phyloP scores from a whole-genome alignment of 2,888 invertebrate genomes.

The Abrostola tripartita region DNA sequence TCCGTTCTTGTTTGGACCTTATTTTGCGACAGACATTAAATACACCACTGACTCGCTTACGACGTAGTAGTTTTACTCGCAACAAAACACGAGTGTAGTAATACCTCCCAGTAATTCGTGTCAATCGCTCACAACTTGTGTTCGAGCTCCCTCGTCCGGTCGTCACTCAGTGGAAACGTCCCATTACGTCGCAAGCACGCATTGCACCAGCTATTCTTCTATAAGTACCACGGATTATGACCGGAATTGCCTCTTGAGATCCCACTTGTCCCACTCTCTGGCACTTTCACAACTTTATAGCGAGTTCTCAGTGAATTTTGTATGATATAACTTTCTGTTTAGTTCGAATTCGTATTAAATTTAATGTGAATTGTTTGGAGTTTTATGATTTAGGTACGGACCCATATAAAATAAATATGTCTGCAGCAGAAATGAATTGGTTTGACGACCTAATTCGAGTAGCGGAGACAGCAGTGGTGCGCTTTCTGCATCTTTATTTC shows the following conservation, averaged over 20 bases:
- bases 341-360: conserved; percentile 21
- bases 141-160: conserved; percentile 66
- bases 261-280: conserved; percentile 62
- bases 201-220: conserved; percentile 79
- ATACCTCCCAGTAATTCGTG: conserved; percentile 3
- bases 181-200: conserved; percentile 85
- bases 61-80: neutral
- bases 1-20: no score
- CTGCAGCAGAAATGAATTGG: conserved; percentile 19
- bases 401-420: conserved; percentile 24
- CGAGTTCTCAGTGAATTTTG: conserved; percentile 35
- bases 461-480: neutral
- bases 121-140: conserved; percentile 45
- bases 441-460: conserved; percentile 24
- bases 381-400: conserved; percentile 39
- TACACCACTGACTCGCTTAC: neutral
- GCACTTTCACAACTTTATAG: conserved; percentile 57
- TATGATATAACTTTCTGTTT: conserved; percentile 42
- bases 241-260: conserved; percentile 75
- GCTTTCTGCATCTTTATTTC: neutral
- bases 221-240: conserved; percentile 79
- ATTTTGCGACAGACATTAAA: neutral
- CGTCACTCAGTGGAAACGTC: conserved; percentile 84
- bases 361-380: conserved; percentile 30
- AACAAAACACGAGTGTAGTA: neutral